A percentile compares a stretch with the other conserved stretches of the same genome.
phyloP scores from a whole-genome alignment of 2,888 invertebrate species.

The Carabus problematicus region DNA sequence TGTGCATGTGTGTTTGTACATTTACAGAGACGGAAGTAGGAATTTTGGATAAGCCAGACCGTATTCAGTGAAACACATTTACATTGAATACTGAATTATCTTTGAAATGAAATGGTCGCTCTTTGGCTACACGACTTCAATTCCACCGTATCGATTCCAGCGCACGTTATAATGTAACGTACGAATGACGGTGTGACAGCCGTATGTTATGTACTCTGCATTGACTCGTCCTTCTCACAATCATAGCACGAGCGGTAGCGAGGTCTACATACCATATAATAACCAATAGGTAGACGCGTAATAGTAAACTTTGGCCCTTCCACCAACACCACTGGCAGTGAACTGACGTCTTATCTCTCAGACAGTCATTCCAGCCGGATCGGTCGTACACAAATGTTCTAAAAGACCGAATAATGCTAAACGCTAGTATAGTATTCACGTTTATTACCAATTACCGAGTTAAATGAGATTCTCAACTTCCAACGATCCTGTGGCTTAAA shows the following conservation, averaged over 20 bases:
- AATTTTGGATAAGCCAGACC: constrained; percentile 31
- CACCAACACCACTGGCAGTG: no score
- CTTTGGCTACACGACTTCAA: not conserved
- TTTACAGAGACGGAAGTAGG: constrained; percentile 9
- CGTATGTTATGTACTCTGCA: not conserved
- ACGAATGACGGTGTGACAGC: not conserved
- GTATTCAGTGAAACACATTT: constrained; percentile 26
- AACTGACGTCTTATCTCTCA: no score
- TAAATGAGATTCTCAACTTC: constrained; percentile 30
- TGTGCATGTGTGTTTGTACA: not conserved
- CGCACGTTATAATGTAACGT: no score
- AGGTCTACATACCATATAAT: no score
- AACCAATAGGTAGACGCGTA: no score
- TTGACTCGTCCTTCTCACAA: no score
- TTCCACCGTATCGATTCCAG: not conserved
- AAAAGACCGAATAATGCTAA: constrained; percentile 37
- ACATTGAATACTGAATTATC: constrained; percentile 39
- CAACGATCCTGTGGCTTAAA: constrained; percentile 31
- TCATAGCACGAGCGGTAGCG: not conserved
- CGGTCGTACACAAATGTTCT: constrained; percentile 32
- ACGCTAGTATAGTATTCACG: constrained; percentile 29
- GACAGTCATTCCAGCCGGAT: not conserved
- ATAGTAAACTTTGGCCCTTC: no score
- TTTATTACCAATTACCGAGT: constrained; percentile 38
- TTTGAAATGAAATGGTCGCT: constrained; percentile 26